Evolutionary conservation across 92 coral and sea anemone species (phyloP).

Genomic region (Epizoanthus stellaris): DNA sequence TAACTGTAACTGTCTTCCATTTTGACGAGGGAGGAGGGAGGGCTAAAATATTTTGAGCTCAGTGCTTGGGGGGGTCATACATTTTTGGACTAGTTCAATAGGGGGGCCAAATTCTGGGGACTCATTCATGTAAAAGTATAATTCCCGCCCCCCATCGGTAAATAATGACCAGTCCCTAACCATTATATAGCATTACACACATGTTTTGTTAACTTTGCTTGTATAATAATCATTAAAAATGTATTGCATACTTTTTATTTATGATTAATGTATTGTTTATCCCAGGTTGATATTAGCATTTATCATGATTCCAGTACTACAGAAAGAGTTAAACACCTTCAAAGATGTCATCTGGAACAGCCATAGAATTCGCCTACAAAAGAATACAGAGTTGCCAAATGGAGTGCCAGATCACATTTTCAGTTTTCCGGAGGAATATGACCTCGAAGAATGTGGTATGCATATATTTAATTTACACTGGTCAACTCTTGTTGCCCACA

Average conservation of each 20-base stretch:
- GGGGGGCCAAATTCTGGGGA: too few relatives aligned
- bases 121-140: too few relatives aligned
- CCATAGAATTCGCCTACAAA: constrained; percentile 12
- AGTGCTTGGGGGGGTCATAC: too few relatives aligned
- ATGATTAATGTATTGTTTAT: constrained; percentile 6
- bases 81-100: too few relatives aligned
- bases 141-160: too few relatives aligned
- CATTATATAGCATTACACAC: background rate
- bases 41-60: too few relatives aligned
- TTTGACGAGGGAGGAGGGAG: too few relatives aligned
- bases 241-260: background rate
- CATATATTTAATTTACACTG: too few relatives aligned
- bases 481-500: too few relatives aligned
- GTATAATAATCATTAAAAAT: background rate
- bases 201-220: background rate
- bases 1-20: too few relatives aligned
- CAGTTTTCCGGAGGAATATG: constrained; percentile 15
- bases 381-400: constrained; percentile 16
- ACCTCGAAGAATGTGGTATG: constrained; percentile 20
- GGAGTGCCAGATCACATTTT: constrained; percentile 25
- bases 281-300: constrained; percentile 23
- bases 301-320: constrained; percentile 6
- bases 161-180: too few relatives aligned
- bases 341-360: constrained; percentile 20
- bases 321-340: constrained; percentile 3